Base-by-base conservation (phyloP, 2,888 invertebrate genomes). In the Thymelicus lineola region DNA sequence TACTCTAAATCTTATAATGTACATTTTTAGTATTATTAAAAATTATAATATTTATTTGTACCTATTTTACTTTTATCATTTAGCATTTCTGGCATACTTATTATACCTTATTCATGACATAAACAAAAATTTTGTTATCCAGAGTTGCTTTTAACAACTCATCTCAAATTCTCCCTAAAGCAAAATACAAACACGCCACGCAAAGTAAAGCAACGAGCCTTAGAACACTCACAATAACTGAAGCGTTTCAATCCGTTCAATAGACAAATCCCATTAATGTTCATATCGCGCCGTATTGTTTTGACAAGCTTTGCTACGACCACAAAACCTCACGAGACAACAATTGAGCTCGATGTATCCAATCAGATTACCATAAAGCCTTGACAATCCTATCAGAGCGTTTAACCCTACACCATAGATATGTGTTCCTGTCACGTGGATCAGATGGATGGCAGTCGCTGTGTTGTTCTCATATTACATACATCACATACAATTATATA, bases 361-460 rank as follows among this genome's bases (percentile, higher is more conserved):
- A 50, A 50, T 50, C 48, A 50, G 48, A 50, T 50, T 50, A 50
- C 48, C 48, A 50, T 50, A 50, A 9, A 50, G 48, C 48, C 48
- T 50, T 17, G 15, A 17, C 15, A 50, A 50, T 50, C 48, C 48
- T 50, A 50, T 50, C 48, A 50, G 2, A 50, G 48, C 48, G 48
- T 50, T 50, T 50, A 50, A 50, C 48, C 17, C 17, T 50, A 17
- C 48, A 45, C 14, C 14, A 14, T 17, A 10, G 10, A 42, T 10
- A 42, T 3, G 48, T 50, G 48, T 50, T 50, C 7, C 9, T 50
- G 48, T 28, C 45, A 10, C 38, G n/a, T 35, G n/a, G 14, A 0
- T 7, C 17, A 5, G 15, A 50, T 50, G 17, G 17, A 17, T 50
- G 7, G 15, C 15, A 12, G 17, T 50, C 12, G 45, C 17, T 50